Evolutionary conservation across 2,113 vertebrate genomes (phyloP), one percentile per base, ranked within the genome.

Genomic region (Pavo muticus): DNA sequence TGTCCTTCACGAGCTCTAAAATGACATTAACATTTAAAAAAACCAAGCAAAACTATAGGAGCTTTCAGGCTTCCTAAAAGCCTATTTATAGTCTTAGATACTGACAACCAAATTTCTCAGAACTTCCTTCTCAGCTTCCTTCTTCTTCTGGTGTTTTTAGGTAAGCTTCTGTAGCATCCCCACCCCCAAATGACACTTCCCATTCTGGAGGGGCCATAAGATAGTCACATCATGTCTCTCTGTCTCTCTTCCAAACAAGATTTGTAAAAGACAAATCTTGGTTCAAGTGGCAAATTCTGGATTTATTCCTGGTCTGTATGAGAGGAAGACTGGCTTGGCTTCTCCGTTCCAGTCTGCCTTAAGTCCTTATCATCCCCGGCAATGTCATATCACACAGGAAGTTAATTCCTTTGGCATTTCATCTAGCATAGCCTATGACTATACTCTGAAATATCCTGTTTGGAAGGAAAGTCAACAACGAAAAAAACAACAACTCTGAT

Each of bases 11-110:
- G 70, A 89, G 59, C 67, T 65, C 78, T 81, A 87, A 94, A 89
- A 80, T 7, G 74, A 87, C 74, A 93, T 71, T 94, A 89, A 48
- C 84, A 89, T 89, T 91, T 93, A 87, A 89, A 91, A 95, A 94
- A 82, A 82, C 69, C 44, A 75, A 72, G 44, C 61, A 92, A 57
- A 95, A 72, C 39, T 57, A 11, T 32, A 61, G 79, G 67, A 89
- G 74, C 67, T 89, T 91, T 63, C 84, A 88, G 74, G 70, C 83
- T 96, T 91, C 92, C 70, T 59, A 89, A 63, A 88, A 84, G 23
- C 52, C 65, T 95, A 68, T 94, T 91, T 93, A 84, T 90, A 95
- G 57, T 59, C 32, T 87, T n/a, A 27, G 56, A 67, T 15, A 27
- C 13, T 2, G 5, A 52, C 50, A 91, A 56, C n/a, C 42, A 25